phyloP scores from a whole-genome alignment of 1,140 invertebrate genomes.

The Drosophila bifasciata region DNA sequence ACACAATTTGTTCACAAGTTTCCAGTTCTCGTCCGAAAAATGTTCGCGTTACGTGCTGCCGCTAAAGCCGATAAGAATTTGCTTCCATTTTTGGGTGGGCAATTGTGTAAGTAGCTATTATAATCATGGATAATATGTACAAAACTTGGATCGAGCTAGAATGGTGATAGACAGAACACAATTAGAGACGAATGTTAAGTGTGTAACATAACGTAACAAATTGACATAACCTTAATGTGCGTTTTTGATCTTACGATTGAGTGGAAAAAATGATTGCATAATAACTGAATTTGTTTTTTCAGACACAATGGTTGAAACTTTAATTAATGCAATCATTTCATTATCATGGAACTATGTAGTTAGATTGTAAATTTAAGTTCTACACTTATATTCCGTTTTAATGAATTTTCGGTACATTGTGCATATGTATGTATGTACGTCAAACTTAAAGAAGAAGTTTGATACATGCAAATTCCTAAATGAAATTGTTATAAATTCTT shows the following conservation, averaged over 20 bases:
- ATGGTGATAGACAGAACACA: too few species aligned
- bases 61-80: slow-evolving; percentile 75
- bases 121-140: slow-evolving; percentile 7
- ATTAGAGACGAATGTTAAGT: too few species aligned
- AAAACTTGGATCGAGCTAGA: not conserved
- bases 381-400: not conserved
- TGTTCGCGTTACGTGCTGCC: slow-evolving; percentile 78
- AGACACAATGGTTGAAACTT: not conserved
- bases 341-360: too few species aligned
- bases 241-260: slow-evolving; percentile 7
- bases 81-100: slow-evolving; percentile 73
- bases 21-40: slow-evolving; percentile 35
- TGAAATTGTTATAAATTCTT: too few species aligned
- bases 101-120: slow-evolving; percentile 70
- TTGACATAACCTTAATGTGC: slow-evolving; percentile 29
- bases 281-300: slow-evolving; percentile 16
- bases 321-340: too few species aligned
- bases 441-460: too few species aligned
- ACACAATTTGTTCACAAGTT: not conserved
- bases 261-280: slow-evolving; percentile 31
- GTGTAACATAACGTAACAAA: not conserved
- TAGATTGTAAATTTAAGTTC: too few species aligned
- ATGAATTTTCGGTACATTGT: not conserved
- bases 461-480: too few species aligned
- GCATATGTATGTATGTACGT: too few species aligned